Conservation (phyloP, 2,888 invertebrate genomes). For the Spodoptera exigua region DNA sequence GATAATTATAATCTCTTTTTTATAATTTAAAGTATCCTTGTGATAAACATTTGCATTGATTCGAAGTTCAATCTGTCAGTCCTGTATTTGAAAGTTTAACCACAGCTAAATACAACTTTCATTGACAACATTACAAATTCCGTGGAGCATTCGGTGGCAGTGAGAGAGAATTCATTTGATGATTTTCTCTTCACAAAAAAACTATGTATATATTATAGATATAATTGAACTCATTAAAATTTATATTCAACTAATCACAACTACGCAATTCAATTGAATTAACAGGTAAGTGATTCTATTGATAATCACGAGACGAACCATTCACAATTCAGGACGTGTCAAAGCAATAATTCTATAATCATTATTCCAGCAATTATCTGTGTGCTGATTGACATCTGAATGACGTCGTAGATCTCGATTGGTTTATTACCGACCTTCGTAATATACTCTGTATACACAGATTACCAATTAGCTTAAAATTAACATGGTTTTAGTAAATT, state of each 20-base stretch:
- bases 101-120: too few relatives aligned
- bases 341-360: constrained; percentile 27
- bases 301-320: constrained; percentile 12
- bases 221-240: too few relatives aligned
- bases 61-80: not conserved
- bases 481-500: constrained; percentile 8
- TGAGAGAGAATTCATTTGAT: too few relatives aligned
- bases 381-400: constrained; percentile 45
- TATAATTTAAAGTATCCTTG: constrained; percentile 24
- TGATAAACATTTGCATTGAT: not conserved
- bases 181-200: too few relatives aligned
- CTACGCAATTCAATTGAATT: not conserved
- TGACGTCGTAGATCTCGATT: constrained; percentile 26
- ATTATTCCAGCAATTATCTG: constrained; percentile 18
- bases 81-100: too few relatives aligned
- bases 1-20: constrained; percentile 20
- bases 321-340: constrained; percentile 1
- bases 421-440: not conserved
- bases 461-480: constrained; percentile 2
- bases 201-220: too few relatives aligned
- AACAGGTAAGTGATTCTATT: constrained; percentile 12
- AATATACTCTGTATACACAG: constrained; percentile 4
- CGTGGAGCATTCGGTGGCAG: too few relatives aligned
- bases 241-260: too few relatives aligned
- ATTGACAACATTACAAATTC: too few relatives aligned